Conservation (phyloP, 2,797 vertebrate species). For the Tragelaphus eurycerus region DNA sequence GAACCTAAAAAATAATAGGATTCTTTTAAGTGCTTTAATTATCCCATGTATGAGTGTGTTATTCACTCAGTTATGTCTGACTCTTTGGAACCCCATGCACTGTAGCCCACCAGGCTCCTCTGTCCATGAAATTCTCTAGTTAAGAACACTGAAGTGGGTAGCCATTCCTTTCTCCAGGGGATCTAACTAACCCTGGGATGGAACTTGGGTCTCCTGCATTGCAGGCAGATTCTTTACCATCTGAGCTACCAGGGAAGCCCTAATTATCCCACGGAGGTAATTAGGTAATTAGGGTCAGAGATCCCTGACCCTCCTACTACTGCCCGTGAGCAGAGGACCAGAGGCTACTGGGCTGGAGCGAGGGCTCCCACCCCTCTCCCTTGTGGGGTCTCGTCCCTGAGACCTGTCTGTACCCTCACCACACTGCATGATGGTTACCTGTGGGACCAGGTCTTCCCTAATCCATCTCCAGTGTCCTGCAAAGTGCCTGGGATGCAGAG, state of each 20-base stretch:
- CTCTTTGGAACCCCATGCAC: background rate
- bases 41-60: background rate
- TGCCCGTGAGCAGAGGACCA: background rate
- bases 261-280: background rate
- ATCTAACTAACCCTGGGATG: background rate
- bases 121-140: background rate
- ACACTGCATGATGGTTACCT: background rate
- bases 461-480: background rate
- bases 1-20: background rate
- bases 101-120: background rate
- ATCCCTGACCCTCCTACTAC: background rate
- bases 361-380: background rate
- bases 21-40: background rate
- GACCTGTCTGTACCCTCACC: background rate
- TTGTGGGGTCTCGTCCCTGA: background rate
- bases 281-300: background rate
- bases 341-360: too few species aligned
- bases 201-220: background rate
- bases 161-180: background rate
- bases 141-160: background rate
- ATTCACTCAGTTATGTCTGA: background rate
- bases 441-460: background rate
- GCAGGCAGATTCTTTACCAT: background rate
- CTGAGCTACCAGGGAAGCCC: background rate
- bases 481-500: background rate